These are phyloP conservation scores for Hydrotaea cyrtoneurina DNA, from an alignment of 2,888 invertebrate genomes.

Conservation along the genomic window DNA sequence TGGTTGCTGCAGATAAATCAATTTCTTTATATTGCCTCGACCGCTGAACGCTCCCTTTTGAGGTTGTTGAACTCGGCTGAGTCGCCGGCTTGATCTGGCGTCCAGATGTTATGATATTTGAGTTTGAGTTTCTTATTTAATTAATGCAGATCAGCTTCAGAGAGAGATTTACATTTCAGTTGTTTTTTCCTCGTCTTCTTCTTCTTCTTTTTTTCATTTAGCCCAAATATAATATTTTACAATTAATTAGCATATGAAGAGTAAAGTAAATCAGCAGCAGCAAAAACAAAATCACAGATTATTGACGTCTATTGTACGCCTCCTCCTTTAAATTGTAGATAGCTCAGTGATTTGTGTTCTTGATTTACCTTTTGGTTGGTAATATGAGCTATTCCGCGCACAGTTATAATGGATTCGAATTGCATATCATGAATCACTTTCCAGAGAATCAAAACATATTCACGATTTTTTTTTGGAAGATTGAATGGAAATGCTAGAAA, in stretches of 20 bases:
- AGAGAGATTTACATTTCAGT: neutral
- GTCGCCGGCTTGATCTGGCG: neutral
- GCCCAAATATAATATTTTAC: conserved; percentile 5
- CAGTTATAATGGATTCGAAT: no score
- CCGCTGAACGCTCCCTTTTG: no score
- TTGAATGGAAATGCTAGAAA: no score
- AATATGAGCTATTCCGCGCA: no score
- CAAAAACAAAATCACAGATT: conserved; percentile 10
- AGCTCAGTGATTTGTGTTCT: no score
- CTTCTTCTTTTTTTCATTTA: no score
- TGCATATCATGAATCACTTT: no score
- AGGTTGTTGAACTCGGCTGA: neutral
- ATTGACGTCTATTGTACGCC: neutral
- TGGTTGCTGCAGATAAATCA: neutral
- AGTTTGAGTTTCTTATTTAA: neutral
- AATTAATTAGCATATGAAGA: conserved; percentile 37
- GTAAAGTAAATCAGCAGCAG: no score
- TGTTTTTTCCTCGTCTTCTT: no score
- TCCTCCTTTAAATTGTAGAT: neutral
- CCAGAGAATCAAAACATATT: no score
- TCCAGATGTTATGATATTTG: conserved; percentile 23
- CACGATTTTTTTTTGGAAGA: no score
- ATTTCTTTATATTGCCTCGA: neutral
- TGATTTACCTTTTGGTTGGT: no score
- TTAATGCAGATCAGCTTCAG: conserved; percentile 3